Evolutionary conservation across 2,113 vertebrate genomes (phyloP).

Genomic region (Eulemur macaco): DNA sequence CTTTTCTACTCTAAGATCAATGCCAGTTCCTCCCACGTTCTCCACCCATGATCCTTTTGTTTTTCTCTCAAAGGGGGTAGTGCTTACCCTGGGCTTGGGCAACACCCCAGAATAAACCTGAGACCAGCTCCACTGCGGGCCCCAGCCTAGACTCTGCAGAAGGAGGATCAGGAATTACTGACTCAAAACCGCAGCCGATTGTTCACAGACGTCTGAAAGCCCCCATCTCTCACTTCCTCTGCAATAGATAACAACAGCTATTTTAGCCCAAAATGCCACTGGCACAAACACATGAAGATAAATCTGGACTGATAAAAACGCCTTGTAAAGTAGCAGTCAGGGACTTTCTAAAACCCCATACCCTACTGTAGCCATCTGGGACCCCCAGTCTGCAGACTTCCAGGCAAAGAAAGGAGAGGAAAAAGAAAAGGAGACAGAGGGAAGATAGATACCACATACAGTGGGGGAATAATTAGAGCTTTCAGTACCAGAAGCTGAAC

Average conservation of each 20-base stretch:
- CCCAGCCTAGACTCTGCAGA: background rate
- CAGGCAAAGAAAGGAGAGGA: background rate
- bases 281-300: conserved; percentile 50
- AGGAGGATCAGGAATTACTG: conserved; percentile 11
- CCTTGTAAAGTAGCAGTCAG: conserved; percentile 30
- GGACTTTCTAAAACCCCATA: background rate
- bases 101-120: conserved; percentile 61
- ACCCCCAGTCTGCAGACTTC: background rate
- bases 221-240: conserved; percentile 68
- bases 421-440: background rate
- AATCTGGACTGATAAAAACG: background rate
- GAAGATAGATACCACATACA: background rate
- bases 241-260: conserved; percentile 41
- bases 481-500: background rate
- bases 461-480: background rate
- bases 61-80: conserved; percentile 54
- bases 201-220: conserved; percentile 54
- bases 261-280: conserved; percentile 13
- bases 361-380: background rate
- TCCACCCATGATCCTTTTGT: conserved; percentile 51
- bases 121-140: background rate
- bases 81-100: conserved; percentile 59
- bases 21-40: background rate
- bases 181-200: conserved; percentile 54
- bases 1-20: background rate